A percentile compares a stretch with the other conserved stretches of the same genome.
Evolutionary conservation across 2,888 invertebrate species (phyloP).

Genomic region (Prostheceraeus crozeri): DNA sequence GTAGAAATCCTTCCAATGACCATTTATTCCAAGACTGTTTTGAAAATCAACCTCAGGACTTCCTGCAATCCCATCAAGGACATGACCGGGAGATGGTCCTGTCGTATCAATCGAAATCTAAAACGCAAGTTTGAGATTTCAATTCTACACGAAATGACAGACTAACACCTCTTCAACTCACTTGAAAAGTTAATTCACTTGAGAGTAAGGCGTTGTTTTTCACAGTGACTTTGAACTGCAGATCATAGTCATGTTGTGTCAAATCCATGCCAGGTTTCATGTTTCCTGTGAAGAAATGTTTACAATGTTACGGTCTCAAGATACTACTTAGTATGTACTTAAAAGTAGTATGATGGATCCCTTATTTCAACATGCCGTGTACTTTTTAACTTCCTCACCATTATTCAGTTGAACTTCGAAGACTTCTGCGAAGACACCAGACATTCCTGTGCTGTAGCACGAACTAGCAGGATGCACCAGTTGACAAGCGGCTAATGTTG

Average conservation of each 20-base stretch:
- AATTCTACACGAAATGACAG: background rate
- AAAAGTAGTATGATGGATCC: background rate
- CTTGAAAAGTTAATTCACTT: slow-evolving; percentile 9
- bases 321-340: background rate
- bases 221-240: slow-evolving; percentile 42
- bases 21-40: slow-evolving; percentile 41
- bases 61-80: slow-evolving; percentile 43
- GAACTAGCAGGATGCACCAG: background rate
- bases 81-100: slow-evolving; percentile 43
- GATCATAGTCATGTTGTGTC: slow-evolving; percentile 43
- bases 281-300: background rate
- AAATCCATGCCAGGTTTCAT: slow-evolving; percentile 35
- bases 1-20: slow-evolving; percentile 45
- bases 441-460: slow-evolving; percentile 13
- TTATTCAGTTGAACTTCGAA: background rate
- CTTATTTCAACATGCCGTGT: background rate
- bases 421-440: background rate
- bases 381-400: background rate
- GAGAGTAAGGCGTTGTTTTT: slow-evolving; percentile 42
- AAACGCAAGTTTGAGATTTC: background rate
- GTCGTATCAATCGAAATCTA: slow-evolving; percentile 44
- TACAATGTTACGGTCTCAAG: background rate
- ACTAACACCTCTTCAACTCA: background rate
- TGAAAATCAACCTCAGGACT: slow-evolving; percentile 43
- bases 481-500: background rate